Evolutionary conservation across 2,113 vertebrate genomes (phyloP).

Genomic region (Poeciliopsis retropinna): DNA sequence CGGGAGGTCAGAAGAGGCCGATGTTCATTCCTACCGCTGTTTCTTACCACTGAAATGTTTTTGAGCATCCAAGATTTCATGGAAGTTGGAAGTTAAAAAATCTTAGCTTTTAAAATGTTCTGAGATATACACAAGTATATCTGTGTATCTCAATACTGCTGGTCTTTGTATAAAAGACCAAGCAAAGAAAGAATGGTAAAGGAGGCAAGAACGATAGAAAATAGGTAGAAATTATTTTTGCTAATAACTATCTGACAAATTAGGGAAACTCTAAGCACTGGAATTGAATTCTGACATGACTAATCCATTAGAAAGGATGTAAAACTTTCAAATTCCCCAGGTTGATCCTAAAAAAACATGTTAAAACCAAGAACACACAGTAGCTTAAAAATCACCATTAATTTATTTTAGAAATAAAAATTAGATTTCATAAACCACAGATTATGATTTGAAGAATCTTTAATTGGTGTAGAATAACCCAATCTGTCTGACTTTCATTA

Average conservation of each 20-base stretch:
- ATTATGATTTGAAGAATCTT: neutral
- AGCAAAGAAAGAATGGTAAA: neutral
- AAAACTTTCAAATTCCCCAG: neutral
- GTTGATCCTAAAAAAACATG: neutral
- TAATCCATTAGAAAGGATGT: neutral
- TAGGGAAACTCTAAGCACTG: no score
- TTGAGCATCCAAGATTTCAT: neutral
- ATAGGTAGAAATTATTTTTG: neutral
- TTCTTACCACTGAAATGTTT: neutral
- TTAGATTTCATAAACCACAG: neutral
- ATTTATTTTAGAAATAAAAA: neutral
- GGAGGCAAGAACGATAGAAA: neutral
- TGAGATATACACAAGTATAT: neutral
- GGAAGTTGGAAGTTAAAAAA: neutral
- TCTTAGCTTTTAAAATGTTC: neutral
- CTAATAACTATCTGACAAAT: neutral
- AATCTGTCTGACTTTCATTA: neutral
- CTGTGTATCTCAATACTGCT: no score
- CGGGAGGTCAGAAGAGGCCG: constrained; percentile 4
- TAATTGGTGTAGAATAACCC: neutral
- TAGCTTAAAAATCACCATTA: neutral
- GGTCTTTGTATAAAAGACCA: no score
- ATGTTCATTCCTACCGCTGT: neutral
- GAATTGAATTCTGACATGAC: no score
- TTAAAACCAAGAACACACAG: neutral